These are phyloP conservation scores for Craterocephalus amniculus DNA, from an alignment of 2,797 vertebrate genomes.

Conservation along the genomic window DNA sequence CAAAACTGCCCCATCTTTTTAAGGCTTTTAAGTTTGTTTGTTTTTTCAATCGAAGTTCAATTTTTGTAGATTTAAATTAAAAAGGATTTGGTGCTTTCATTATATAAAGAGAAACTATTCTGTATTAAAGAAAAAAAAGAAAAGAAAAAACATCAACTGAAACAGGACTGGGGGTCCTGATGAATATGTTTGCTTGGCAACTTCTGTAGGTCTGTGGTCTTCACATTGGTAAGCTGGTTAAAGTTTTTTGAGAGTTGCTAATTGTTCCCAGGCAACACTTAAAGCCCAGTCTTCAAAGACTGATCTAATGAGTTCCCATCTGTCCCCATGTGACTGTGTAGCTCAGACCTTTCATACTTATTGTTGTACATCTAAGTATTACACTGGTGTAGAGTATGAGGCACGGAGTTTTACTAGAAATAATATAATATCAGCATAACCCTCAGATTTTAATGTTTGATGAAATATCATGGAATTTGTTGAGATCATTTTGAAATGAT, in stretches of 20 bases:
- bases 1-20: too few relatives aligned
- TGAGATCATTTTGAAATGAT: constrained; percentile 1
- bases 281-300: constrained; percentile 63
- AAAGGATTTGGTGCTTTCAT: not conserved
- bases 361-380: constrained; percentile 64
- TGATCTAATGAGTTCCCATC: constrained; percentile 76
- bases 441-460: constrained; percentile 17
- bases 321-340: constrained; percentile 46
- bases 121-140: not conserved
- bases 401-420: constrained; percentile 40
- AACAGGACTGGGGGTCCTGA: constrained; percentile 4
- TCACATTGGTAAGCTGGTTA: constrained; percentile 72
- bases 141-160: not conserved
- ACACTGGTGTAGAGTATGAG: constrained; percentile 37
- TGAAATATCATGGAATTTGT: constrained; percentile 10
- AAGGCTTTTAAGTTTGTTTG: too few relatives aligned
- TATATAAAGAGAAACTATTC: not conserved
- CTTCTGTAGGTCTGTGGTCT: constrained; percentile 41
- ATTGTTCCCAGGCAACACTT: constrained; percentile 63
- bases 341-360: constrained; percentile 61
- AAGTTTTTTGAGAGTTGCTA: constrained; percentile 70
- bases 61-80: not conserved
- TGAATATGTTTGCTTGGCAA: constrained; percentile 18
- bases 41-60: not conserved
- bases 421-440: constrained; percentile 19